Percentiles rank a stretch among this genome's conserved stretches.
phyloP scores from a whole-genome alignment of 2,888 invertebrate genomes.

The Ophioninae sp. region DNA sequence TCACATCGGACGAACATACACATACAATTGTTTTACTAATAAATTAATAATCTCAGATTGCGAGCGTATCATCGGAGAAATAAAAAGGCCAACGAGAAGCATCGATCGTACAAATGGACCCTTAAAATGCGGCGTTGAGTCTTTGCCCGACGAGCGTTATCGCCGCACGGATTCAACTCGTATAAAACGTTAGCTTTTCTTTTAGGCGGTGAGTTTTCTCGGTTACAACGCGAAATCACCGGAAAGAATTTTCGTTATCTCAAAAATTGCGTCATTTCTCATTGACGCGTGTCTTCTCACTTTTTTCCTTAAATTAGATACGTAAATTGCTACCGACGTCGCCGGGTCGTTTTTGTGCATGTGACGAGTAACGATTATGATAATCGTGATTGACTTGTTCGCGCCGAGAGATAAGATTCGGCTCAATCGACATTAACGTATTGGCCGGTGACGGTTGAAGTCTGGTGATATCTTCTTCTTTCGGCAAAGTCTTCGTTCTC shows the following conservation, averaged over 20 bases:
- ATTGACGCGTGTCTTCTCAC: background rate
- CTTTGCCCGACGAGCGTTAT: slow-evolving; percentile 18
- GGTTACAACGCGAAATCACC: background rate
- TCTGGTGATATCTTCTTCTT: slow-evolving; percentile 95
- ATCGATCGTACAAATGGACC: slow-evolving; percentile 45
- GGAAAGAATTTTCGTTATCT: background rate
- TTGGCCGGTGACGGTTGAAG: slow-evolving; percentile 89
- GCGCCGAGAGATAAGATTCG: background rate
- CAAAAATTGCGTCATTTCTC: background rate
- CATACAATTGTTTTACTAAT: slow-evolving; percentile 1
- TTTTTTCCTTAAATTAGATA: slow-evolving; percentile 29
- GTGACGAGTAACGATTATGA: slow-evolving; percentile 25
- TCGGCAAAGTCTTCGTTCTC: slow-evolving; percentile 97
- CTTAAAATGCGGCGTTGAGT: slow-evolving; percentile 41
- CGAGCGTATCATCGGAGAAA: slow-evolving; percentile 19
- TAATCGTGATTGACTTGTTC: slow-evolving; percentile 15
- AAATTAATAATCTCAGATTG: slow-evolving; percentile 58
- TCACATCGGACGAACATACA: slow-evolving; percentile 25
- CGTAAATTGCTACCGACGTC: background rate
- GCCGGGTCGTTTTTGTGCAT: slow-evolving; percentile 30
- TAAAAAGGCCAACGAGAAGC: slow-evolving; percentile 19
- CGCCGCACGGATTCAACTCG: slow-evolving; percentile 17
- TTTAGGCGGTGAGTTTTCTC: slow-evolving; percentile 48
- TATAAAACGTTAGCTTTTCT: slow-evolving; percentile 11
- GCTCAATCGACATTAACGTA: slow-evolving; percentile 82